Evolutionary conservation across 2,888 invertebrate species (phyloP), one percentile per base, ranked within the genome.

Genomic region (Heliconius ethilla): DNA sequence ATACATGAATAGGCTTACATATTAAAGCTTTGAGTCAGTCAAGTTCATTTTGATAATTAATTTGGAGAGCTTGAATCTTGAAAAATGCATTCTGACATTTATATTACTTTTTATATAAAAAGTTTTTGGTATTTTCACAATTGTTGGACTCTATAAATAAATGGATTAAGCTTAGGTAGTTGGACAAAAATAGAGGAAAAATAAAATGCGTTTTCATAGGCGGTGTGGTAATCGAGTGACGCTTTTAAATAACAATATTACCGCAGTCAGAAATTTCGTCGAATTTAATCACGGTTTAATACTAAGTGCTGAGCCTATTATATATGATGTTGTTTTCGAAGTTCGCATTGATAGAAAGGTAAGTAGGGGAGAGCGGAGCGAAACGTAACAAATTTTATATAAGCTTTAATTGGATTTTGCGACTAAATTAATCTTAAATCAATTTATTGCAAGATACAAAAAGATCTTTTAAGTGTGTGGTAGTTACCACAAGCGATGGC

Each of bases 221-320:
- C 96, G 97, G 88, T 97, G 98, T 91, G 98, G 98, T 78, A 97
- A 97, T 84, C 95, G 97, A 85, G 97, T 99, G 83, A 97, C 97
- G 83, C 95, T 99, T 83, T 95, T 97, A 78, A 98, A 98, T 93
- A 96, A 97, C 84, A 97, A 97, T 91, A 96, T 96, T 80, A 98
- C 98, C 51, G 98, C 98, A 27, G 95, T 96, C 81, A 95, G 98
- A 84, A 96, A 96, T 88, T 96, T 96, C 85, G 96, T 97, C 77
- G 97, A 98, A 88, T 98, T 97, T 88, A 98, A 98, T 90, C 97
- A 97, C 93, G 98, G 98, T n/a, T 92, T 98, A 82, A 97, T 98
- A 40, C 95, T 98, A 82, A 97, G 97, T 85, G 96, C 96, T 9
- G 96, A 97, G 84, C 97, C 98, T 6, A 92, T 98, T 45, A 93